Conservation (phyloP, 2,113 vertebrate species). For the Indicator indicator region DNA sequence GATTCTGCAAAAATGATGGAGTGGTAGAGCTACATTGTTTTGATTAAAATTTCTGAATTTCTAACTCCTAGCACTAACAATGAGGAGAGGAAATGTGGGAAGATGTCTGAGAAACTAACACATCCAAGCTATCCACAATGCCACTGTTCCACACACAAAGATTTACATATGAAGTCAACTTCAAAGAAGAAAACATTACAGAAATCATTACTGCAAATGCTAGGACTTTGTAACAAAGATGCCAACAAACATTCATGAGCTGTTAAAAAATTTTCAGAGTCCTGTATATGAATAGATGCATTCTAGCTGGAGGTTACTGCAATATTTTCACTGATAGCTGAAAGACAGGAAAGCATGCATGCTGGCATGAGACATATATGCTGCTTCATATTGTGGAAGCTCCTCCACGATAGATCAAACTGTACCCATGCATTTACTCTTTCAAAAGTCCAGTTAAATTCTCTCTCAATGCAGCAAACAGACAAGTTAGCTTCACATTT, state of each 20-base stretch:
- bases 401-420: neutral
- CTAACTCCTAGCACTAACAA: neutral
- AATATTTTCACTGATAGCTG: neutral
- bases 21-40: neutral
- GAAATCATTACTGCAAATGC: accelerated
- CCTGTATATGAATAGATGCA: neutral
- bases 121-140: neutral
- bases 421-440: neutral
- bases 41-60: neutral
- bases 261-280: neutral
- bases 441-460: neutral
- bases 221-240: neutral
- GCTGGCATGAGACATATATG: neutral
- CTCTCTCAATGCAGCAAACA: neutral
- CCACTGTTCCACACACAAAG: neutral
- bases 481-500: neutral
- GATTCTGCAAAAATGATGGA: too few species aligned
- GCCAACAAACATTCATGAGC: neutral
- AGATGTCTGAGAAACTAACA: neutral
- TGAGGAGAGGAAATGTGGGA: neutral
- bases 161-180: neutral
- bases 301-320: neutral
- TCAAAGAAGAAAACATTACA: neutral
- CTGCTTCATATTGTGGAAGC: neutral
- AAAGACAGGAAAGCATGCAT: neutral